A percentile compares a stretch with the other conserved stretches of the same genome.
phyloP scores from a whole-genome alignment of 2,113 vertebrate species.

The Ahaetulla prasina region DNA sequence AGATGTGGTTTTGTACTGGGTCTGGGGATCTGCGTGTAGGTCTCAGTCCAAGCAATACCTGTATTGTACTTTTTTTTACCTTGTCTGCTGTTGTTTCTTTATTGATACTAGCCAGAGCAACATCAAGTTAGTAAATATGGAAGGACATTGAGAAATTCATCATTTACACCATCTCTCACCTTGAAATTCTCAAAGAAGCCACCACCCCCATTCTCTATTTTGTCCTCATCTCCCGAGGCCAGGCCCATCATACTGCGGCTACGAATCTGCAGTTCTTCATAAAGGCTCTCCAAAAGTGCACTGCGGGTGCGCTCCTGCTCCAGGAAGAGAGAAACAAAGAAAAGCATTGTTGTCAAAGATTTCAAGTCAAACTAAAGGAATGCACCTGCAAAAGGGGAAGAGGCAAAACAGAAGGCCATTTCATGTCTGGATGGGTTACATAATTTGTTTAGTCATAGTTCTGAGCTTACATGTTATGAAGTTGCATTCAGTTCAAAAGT shows the following conservation, averaged over 20 bases:
- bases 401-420: background rate
- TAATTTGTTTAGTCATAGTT: background rate
- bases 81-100: background rate
- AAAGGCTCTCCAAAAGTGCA: slow-evolving; percentile 81
- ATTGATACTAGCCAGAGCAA: background rate
- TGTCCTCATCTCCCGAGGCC: slow-evolving; percentile 54
- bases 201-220: slow-evolving; percentile 75
- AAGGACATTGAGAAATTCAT: background rate
- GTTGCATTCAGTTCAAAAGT: background rate
- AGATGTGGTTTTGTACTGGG: background rate
- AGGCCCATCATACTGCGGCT: slow-evolving; percentile 84
- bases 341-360: background rate
- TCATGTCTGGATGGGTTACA: background rate
- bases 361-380: background rate
- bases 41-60: background rate
- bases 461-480: background rate
- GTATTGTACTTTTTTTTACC: background rate
- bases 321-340: slow-evolving; percentile 1
- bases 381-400: background rate
- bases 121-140: background rate
- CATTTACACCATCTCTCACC: slow-evolving; percentile 62
- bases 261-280: slow-evolving; percentile 76
- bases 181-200: slow-evolving; percentile 93
- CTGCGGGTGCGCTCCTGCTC: slow-evolving; percentile 82
- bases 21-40: background rate